Evolutionary conservation across 2,888 invertebrate species (phyloP), one percentile per base, ranked within the genome.

Genomic region (Cataglyphis livida): DNA sequence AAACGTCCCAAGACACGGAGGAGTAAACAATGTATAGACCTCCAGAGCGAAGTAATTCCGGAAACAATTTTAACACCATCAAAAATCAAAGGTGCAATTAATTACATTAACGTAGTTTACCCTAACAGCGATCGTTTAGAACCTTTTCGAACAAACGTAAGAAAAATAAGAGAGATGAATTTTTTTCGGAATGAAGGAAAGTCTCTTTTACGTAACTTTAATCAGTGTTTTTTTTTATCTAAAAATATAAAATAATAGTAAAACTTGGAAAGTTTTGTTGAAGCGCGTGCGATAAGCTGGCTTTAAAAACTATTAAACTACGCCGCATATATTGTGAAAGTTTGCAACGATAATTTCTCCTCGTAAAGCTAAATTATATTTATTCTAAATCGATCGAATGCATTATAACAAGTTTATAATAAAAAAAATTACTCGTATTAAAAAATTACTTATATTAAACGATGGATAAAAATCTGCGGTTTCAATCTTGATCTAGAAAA

Each of bases 241-340:
- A 75, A 75, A 51, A 62, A 21, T 21, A 62, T 35, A 35, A 44
- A 74, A 74, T 48, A 75, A 75, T 64, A 64, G 3, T 25, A 18
- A 25, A 51, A 64, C 10, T 62, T 74, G 51, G 3, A 32, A 75
- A 74, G 32, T 44, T 44, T 51, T 6, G n/a, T n/a, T 51, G 18
- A 15, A 57, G n/a, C 32, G 7, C n/a, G 25, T 12, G 64, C 51
- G 21, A 75, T 51, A 64, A 51, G 35, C 48, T 51, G 18, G 25
- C 35, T 62, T 64, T 38, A 64, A 75, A 75, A 71, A 64, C 28
- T 51, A 18, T 35, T 1, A 15, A 59, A 57, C 12, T 25, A 35
- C 6, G 4, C 35, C 25, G 48, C 25, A 25, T 48, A 35, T 48
- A 64, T 35, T 62, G 10, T 21, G 7, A 51, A 75, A 64, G 25